Conservation (phyloP, 2,113 vertebrate species). For the Sylvilagus bachmani region DNA sequence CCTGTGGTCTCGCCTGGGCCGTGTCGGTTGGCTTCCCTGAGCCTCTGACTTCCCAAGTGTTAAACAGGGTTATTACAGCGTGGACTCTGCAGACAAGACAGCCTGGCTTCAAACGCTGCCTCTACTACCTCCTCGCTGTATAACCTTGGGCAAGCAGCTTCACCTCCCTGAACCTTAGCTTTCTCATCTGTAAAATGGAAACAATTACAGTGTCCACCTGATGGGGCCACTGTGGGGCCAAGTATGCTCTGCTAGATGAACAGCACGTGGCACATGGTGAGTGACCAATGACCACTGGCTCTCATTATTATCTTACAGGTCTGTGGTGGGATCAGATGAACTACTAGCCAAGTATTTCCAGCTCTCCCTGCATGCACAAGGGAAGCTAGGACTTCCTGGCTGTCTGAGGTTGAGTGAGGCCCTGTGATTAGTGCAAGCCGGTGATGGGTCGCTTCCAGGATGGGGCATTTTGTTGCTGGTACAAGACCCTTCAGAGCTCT, state of each 20-base stretch:
- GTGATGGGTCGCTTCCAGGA: neutral
- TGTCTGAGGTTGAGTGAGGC: neutral
- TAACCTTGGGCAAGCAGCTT: neutral
- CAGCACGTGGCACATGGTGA: neutral
- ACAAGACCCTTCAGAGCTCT: neutral
- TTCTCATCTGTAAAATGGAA: constrained; percentile 46
- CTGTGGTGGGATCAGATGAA: neutral
- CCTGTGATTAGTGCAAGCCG: constrained; percentile 2
- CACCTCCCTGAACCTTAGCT: constrained; percentile 6
- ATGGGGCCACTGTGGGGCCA: neutral
- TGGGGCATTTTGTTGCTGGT: neutral
- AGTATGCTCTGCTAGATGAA: neutral
- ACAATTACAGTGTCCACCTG: neutral
- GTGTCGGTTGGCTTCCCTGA: neutral
- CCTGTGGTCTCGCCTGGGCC: neutral
- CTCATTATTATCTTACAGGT: neutral
- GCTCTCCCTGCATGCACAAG: neutral
- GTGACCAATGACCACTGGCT: neutral
- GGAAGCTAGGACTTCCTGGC: neutral
- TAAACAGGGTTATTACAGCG: neutral
- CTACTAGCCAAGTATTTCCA: neutral
- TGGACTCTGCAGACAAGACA: neutral
- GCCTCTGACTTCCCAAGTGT: neutral
- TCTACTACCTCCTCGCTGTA: neutral
- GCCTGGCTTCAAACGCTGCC: constrained; percentile 23